phyloP scores from a whole-genome alignment of 2,113 vertebrate species.

The Anthoscopus minutus region DNA sequence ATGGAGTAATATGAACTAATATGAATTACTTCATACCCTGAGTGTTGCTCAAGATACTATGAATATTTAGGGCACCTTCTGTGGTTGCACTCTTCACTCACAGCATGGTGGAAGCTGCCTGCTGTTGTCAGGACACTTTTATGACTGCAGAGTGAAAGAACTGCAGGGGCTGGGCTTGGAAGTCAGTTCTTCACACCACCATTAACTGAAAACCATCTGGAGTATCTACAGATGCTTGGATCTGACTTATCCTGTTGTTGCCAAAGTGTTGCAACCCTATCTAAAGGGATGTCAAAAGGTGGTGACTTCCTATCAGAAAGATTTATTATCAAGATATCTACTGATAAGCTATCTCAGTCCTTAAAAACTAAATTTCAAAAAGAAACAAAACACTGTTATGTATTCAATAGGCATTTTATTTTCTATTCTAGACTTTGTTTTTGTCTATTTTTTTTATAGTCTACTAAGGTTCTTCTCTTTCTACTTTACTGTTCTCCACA shows the following conservation, averaged over 20 bases:
- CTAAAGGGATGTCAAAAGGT: not conserved
- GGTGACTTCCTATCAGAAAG: not conserved
- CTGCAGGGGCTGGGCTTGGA: not conserved
- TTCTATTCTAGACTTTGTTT: accelerated
- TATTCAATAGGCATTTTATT: not conserved
- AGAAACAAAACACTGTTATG: accelerated
- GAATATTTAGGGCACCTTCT: not conserved
- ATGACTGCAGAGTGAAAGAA: not conserved
- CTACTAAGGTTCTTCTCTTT: not conserved
- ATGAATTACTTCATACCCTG: not conserved
- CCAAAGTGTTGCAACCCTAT: not conserved
- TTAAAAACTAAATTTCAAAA: not conserved
- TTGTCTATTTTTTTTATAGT: not conserved
- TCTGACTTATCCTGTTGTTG: not conserved
- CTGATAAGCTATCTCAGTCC: not conserved
- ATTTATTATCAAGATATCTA: not conserved
- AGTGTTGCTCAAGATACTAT: not conserved
- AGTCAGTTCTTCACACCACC: not conserved
- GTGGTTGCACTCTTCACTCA: not conserved
- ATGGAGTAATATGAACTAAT: not conserved
- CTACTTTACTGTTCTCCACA: not conserved
- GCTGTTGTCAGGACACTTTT: not conserved
- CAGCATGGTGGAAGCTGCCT: not conserved
- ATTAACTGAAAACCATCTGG: not conserved
- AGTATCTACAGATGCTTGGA: not conserved